Base-by-base conservation (phyloP, 2,113 vertebrate species). In the Chunga burmeisteri region DNA sequence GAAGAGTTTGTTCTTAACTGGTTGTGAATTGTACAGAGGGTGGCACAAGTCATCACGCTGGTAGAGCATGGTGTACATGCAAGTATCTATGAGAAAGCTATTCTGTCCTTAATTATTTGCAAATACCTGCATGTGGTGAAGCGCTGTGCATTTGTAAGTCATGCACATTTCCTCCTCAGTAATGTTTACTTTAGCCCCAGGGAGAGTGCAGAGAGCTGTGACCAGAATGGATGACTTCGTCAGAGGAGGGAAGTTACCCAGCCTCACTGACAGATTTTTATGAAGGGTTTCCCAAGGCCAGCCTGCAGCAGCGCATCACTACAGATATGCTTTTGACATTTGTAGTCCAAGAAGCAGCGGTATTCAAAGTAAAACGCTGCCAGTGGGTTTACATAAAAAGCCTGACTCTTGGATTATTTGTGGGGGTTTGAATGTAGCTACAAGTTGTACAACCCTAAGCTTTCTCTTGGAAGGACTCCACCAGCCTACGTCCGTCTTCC, bases 271-370 rank as follows among this genome's bases (percentile, higher is more conserved):
- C 58, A 88, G 93, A 90, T 88, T 88, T 95, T 90, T 94, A 18
- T 86, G 95, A 95, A 96, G 93, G 81, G 30, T 95, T 95, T 94
- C 81, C 86, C 94, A 93, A 77, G 84, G 80, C 86, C 86, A 94
- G 86, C 84, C 96, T 86, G 91, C 91, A 96, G 93, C 90, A 95
- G 53, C 3, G 0, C 67, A 90, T 87, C 74, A 36, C 58, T 93
- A 68, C 70, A 55, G 89, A 89, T 79, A 49, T 0, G 4, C 20
- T 87, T 89, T 91, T 96, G 91, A 94, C 96, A 95, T 94, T 94
- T 97, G 91, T 94, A 93, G 95, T 95, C 77, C 93, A 95, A 75
- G 66, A 74, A 95, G 88, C 61, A 94, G 72, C 3, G 0, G 11
- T 72, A 86, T 78, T 79, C 73, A 85, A 87, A 94, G 93, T 85